phyloP scores from a whole-genome alignment of 2,797 vertebrate species.

The Gallinago stenura region DNA sequence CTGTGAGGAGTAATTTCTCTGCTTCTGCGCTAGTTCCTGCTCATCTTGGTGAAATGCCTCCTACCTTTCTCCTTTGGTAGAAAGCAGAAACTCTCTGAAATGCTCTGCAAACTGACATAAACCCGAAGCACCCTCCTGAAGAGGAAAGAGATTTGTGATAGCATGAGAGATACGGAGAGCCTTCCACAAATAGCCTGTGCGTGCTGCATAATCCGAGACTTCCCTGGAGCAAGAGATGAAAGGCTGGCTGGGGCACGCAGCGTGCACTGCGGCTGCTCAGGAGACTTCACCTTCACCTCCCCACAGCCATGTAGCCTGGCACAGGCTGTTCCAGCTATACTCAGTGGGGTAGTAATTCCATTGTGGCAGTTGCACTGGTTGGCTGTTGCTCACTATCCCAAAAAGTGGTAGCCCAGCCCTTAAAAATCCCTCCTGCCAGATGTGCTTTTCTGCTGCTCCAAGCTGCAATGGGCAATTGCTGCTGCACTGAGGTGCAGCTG shows the following conservation, averaged over 20 bases:
- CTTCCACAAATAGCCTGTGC: not conserved
- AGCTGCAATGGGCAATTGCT: not conserved
- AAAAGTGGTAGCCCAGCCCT: not conserved
- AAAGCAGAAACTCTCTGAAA: not conserved
- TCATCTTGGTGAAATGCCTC: constrained; percentile 7
- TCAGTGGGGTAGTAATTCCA: not conserved
- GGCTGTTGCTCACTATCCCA: not conserved
- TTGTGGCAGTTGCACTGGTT: not conserved
- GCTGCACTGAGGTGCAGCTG: not conserved
- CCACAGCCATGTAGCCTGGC: not conserved
- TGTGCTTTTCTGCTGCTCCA: not conserved
- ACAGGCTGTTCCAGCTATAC: not conserved
- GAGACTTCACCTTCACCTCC: not conserved
- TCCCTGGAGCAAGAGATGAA: not conserved
- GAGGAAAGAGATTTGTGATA: not conserved
- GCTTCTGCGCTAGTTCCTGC: not conserved
- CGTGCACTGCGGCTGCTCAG: fast-evolving
- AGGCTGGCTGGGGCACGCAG: fast-evolving
- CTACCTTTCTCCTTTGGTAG: not conserved
- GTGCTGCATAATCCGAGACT: not conserved
- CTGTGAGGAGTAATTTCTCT: not conserved
- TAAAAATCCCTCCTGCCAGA: not conserved
- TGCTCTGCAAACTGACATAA: not conserved
- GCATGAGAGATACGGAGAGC: not conserved
- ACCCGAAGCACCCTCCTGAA: not conserved